phyloP scores from a whole-genome alignment of 2,888 invertebrate species.

The Hypomecis atomaria region DNA sequence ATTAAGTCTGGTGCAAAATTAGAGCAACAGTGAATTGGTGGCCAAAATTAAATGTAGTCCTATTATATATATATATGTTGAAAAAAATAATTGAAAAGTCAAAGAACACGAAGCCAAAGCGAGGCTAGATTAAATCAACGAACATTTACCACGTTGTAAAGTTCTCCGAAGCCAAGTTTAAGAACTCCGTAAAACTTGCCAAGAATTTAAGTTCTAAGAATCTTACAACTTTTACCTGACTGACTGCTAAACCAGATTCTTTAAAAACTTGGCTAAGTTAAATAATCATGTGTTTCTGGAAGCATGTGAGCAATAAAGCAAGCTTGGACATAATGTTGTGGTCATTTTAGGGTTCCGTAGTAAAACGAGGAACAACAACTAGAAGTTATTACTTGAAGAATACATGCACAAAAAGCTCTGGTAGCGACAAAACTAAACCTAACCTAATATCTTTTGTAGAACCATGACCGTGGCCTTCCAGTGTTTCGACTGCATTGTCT shows the following conservation, averaged over 20 bases:
- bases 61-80: background rate
- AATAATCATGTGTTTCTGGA: conserved; percentile 20
- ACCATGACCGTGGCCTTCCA: conserved; percentile 39
- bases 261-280: conserved; percentile 12
- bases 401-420: conserved; percentile 15
- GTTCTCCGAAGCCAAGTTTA: conserved; percentile 16
- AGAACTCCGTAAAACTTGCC: conserved; percentile 18
- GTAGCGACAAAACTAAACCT: conserved; percentile 23
- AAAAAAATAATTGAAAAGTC: background rate
- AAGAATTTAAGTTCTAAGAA: conserved; percentile 26
- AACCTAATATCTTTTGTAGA: conserved; percentile 25
- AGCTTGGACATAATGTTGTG: background rate
- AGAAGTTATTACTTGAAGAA: too few species aligned
- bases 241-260: conserved; percentile 26
- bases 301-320: background rate
- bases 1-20: too few species aligned
- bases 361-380: too few species aligned
- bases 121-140: conserved; percentile 20
- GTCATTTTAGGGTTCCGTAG: too few species aligned
- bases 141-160: conserved; percentile 26
- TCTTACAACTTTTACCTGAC: conserved; percentile 29
- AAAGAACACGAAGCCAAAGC: background rate
- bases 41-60: too few species aligned
- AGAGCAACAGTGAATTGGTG: too few species aligned
- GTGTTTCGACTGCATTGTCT: conserved; percentile 33